phyloP scores from a whole-genome alignment of 2,113 vertebrate species.

The Hippopotamus amphibius region DNA sequence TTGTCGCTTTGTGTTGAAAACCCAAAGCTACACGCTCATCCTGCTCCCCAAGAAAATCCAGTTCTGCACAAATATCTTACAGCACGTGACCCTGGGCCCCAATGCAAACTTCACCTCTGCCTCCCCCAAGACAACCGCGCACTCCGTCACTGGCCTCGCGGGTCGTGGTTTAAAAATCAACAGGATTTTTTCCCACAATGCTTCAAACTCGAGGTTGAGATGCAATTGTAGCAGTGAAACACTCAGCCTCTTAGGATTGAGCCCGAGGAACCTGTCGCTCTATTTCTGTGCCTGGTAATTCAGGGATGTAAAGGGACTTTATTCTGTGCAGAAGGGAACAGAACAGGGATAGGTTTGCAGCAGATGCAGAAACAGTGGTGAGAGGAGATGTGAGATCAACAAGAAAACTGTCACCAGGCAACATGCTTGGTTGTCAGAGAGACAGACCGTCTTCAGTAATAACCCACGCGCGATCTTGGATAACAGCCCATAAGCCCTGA shows the following conservation, averaged over 20 bases:
- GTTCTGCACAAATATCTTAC: neutral
- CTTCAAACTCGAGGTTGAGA: neutral
- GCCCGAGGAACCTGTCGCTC: neutral
- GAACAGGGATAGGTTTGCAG: neutral
- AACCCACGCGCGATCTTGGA: neutral
- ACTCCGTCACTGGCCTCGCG: neutral
- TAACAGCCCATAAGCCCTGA: neutral
- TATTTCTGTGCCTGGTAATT: neutral
- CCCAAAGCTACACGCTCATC: neutral
- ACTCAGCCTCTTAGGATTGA: neutral
- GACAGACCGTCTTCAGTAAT: neutral
- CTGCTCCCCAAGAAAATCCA: neutral
- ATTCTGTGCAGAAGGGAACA: slow-evolving; percentile 11
- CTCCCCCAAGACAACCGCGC: neutral
- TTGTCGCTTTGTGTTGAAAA: neutral
- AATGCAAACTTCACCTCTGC: neutral
- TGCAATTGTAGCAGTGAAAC: neutral
- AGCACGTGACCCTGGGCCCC: neutral
- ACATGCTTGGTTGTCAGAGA: slow-evolving; percentile 19
- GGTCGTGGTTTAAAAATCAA: neutral
- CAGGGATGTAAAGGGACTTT: neutral
- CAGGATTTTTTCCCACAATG: neutral
- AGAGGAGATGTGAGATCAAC: slow-evolving; percentile 43
- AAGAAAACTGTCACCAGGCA: slow-evolving; percentile 58
- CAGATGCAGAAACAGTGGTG: neutral